These are phyloP conservation scores for Yoshiicerus persimilis DNA, from an alignment of 1,140 invertebrate species.

Conservation along the genomic window DNA sequence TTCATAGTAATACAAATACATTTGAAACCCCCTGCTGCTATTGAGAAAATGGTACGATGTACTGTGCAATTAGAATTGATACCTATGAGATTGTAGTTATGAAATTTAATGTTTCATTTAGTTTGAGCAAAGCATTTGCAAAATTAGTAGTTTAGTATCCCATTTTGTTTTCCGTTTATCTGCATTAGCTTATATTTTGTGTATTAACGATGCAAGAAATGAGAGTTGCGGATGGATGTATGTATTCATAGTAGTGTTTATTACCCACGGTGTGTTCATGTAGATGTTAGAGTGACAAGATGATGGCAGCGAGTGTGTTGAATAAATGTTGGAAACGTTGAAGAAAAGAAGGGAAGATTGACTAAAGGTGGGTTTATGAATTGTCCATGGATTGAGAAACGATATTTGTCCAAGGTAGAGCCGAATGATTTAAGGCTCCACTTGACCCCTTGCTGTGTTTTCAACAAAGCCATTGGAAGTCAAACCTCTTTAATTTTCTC, in stretches of 20 bases:
- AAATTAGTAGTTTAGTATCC: too few species aligned
- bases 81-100: background rate
- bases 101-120: too few species aligned
- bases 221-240: background rate
- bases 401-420: conserved; percentile 47
- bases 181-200: too few species aligned
- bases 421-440: conserved; percentile 49
- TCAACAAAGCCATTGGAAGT: conserved; percentile 48
- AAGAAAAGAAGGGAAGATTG: background rate
- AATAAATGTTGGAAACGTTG: background rate
- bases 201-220: background rate
- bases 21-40: background rate
- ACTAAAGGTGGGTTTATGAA: conserved; percentile 25
- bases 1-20: background rate
- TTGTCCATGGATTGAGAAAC: conserved; percentile 36
- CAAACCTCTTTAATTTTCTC: conserved; percentile 49
- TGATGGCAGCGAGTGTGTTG: background rate
- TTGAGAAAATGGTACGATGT: background rate
- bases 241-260: background rate
- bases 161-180: too few species aligned
- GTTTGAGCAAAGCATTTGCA: too few species aligned
- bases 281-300: background rate
- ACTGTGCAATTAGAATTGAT: background rate
- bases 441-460: conserved; percentile 47
- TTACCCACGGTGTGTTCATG: background rate